Evolutionary conservation across 2,797 vertebrate genomes (phyloP).

Genomic region (Mus spretus): DNA sequence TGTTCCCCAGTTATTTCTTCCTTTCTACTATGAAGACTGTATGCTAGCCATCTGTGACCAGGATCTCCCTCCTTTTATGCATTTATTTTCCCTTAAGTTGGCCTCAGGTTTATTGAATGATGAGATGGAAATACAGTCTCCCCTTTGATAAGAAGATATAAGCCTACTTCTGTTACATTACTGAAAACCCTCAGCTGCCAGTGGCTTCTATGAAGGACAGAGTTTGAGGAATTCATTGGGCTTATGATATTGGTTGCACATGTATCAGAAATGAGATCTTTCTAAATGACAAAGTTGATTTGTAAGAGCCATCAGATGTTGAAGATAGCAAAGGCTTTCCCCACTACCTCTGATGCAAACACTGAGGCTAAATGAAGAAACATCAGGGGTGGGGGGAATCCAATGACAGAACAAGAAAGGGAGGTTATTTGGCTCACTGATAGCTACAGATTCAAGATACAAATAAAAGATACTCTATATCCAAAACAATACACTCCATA

Average conservation of each 20-base stretch:
- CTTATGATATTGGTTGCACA: not conserved
- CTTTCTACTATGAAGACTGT: constrained; percentile 45
- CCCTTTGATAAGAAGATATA: not conserved
- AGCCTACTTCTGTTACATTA: not conserved
- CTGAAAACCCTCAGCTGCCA: not conserved
- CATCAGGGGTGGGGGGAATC: not conserved
- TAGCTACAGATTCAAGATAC: constrained; percentile 39
- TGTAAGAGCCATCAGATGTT: not conserved
- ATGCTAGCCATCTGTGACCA: constrained; percentile 51
- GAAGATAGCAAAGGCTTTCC: constrained; percentile 26
- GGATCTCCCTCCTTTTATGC: not conserved
- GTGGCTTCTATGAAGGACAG: not conserved
- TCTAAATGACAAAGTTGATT: constrained; percentile 34
- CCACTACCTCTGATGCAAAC: not conserved
- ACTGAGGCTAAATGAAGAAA: constrained; percentile 20
- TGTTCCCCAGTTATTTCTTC: constrained; percentile 8
- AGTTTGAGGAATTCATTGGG: not conserved
- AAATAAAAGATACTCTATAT: constrained; percentile 36
- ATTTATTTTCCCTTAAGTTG: not conserved
- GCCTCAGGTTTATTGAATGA: not conserved
- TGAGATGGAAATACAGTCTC: constrained; percentile 14
- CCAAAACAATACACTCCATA: not conserved
- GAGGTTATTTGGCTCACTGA: constrained; percentile 3
- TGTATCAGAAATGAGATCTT: not conserved
- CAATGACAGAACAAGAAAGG: not conserved